Base-by-base conservation (phyloP, 2,113 vertebrate species). In the Seriola dumerili region DNA sequence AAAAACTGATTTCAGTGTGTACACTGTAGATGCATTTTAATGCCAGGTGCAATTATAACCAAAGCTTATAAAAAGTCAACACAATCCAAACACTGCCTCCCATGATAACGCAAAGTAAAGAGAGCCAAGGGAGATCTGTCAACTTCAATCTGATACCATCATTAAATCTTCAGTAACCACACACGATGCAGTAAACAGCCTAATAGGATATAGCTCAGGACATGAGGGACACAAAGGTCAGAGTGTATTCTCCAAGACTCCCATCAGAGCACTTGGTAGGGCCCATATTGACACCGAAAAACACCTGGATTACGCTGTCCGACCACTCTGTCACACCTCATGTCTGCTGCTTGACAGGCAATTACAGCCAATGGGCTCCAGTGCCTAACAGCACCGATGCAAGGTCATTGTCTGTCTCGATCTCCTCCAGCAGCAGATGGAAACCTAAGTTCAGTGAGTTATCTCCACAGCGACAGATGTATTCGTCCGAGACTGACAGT, bases 291-390 rank as follows among this genome's bases (percentile, higher is more conserved):
- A 80, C 70, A 83, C 44, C 14, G 78, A 71, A 91, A 91, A 90
- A 92, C 86, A 89, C 85, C 84, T 88, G 87, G 82, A 87, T 88
- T 89, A 81, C 19, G 2, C 63, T 32, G 32, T 79, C 64, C n/a
- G 38, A 68, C 84, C 63, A 75, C 81, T 90, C 83, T 78, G 78
- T 93, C 89, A 91, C 78, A 82, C 29, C 74, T 29, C 42, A 29
- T 36, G 85, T 84, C 89, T 79, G 69, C 63, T 76, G 80, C 38
- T 88, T 91, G 93, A 92, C 93, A 94, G 91, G 85, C 83, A 93
- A 93, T 93, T 90, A 89, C 86, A 86, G 80, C 83, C 91, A 85
- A 88, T 82, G 58, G 85, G 80, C 85, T 65, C 52, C 29, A 12
- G 64, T 59, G 66, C 77, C 84, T 63, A 83, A 81, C 73, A 85